Conservation (phyloP, 2,113 vertebrate species). For the Paralichthys olivaceus region DNA sequence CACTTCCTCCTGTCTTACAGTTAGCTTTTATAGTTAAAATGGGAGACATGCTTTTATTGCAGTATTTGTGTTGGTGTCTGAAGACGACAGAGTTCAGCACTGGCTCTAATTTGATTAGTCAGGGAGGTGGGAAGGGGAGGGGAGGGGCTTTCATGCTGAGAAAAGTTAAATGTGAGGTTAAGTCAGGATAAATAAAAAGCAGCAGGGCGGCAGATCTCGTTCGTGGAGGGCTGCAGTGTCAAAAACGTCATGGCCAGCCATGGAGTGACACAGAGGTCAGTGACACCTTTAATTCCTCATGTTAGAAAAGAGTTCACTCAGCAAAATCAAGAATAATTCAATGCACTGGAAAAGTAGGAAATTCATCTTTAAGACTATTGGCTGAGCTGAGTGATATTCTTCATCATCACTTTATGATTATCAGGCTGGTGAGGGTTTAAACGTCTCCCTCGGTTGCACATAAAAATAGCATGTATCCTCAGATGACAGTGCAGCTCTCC, state of each 20-base stretch:
- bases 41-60: conserved; percentile 64
- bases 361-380: not conserved
- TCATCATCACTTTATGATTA: not conserved
- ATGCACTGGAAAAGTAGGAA: not conserved
- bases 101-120: conserved; percentile 72
- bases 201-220: conserved; percentile 49
- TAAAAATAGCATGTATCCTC: not conserved
- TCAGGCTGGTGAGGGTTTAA: not conserved
- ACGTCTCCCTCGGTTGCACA: not conserved
- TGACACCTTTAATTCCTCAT: no score
- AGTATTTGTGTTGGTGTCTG: conserved; percentile 37
- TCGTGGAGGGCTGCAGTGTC: conserved; percentile 67
- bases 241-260: conserved; percentile 11
- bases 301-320: not conserved
- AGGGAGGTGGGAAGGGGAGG: conserved; percentile 41
- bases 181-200: conserved; percentile 69
- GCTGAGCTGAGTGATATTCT: not conserved
- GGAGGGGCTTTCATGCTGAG: conserved; percentile 69
- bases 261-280: not conserved
- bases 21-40: conserved; percentile 25
- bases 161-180: conserved; percentile 72
- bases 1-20: conserved; percentile 21
- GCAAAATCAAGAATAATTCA: not conserved
- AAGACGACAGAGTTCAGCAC: conserved; percentile 51
- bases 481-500: conserved; percentile 63